A percentile compares a stretch with the other conserved stretches of the same genome.
These are phyloP conservation scores for Azemiops feae DNA, from an alignment of 2,113 vertebrate genomes.

Conservation along the genomic window DNA sequence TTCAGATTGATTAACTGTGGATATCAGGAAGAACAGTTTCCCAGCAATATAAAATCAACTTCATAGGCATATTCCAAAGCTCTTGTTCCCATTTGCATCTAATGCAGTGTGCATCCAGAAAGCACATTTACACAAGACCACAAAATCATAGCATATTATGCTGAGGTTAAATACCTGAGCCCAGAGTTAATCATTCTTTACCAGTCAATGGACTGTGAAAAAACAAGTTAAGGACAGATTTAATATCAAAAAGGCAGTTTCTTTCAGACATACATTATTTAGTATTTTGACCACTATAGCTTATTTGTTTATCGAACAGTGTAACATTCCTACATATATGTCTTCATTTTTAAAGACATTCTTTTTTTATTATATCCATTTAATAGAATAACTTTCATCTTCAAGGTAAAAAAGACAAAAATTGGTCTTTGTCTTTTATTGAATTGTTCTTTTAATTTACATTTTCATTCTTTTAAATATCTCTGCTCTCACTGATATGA, in stretches of 20 bases:
- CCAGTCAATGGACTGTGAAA: neutral
- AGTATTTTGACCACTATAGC: neutral
- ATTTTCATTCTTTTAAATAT: conserved; percentile 46
- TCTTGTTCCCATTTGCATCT: neutral
- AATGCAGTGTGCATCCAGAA: neutral
- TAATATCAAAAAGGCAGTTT: neutral
- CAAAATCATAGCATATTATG: neutral
- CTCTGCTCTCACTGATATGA: conserved; percentile 45
- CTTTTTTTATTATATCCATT: neutral
- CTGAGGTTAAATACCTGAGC: neutral
- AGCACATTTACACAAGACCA: neutral
- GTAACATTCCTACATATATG: neutral
- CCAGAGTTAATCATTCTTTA: neutral
- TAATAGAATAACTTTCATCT: conserved; percentile 3
- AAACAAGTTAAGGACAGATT: neutral
- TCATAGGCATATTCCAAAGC: neutral
- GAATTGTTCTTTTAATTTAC: conserved; percentile 34
- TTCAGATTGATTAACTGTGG: neutral
- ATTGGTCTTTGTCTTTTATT: conserved; percentile 12
- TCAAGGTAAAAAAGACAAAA: conserved; percentile 1
- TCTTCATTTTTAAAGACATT: neutral
- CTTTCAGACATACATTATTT: neutral
- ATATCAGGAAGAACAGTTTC: neutral
- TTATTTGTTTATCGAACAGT: neutral
- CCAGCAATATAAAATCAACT: neutral